Base-by-base conservation (phyloP, 2,888 invertebrate genomes). In the Diachrysia chrysitis region DNA sequence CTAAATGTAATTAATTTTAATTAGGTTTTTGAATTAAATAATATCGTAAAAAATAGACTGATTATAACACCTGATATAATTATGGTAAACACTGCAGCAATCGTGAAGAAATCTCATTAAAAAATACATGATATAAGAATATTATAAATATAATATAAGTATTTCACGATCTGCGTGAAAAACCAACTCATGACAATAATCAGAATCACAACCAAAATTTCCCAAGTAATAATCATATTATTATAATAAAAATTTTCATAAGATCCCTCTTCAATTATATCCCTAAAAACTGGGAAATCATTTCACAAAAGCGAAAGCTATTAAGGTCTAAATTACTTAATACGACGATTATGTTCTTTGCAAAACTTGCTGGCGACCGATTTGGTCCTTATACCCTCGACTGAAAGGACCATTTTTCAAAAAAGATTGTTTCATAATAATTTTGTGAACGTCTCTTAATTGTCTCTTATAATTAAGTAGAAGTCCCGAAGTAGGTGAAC, bases 391-490 rank as follows among this genome's bases (percentile, higher is more conserved):
- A 79, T 74, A 58, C 0, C 6, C 0, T 0, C 0, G 16, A 0
- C 0, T 0, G 3, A 68, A 84, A 81, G 56, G 79, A 60, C 32
- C 57, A 74, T 65, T 74, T 79, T 85, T 1, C 67, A 51, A 0
- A 48, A 58, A 9, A 42, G 35, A 1, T 9, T 10, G 12, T 7
- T 23, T 14, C 9, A 53, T 14, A 59, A 21, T 54, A 64, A 69
- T 25, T 63, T 83, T 74, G 84, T 73, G 63, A 70, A 76, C 68
- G 66, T 77, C 72, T 75, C 83, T 82, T 89, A 89, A 90, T 89
- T 88, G 89, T 87, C 87, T 89, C 84, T 87, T 84, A 85, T 87
- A 89, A 90, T 89, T 86, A 88, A 88, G 89, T 88, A 79, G 83
- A 83, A 88, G 85, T 86, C 84, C 65, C 74, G 79, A 89, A 86